Evolutionary conservation across 1,140 invertebrate genomes (phyloP), one percentile per base, ranked within the genome.

Genomic region (Zaprionus inermis): DNA sequence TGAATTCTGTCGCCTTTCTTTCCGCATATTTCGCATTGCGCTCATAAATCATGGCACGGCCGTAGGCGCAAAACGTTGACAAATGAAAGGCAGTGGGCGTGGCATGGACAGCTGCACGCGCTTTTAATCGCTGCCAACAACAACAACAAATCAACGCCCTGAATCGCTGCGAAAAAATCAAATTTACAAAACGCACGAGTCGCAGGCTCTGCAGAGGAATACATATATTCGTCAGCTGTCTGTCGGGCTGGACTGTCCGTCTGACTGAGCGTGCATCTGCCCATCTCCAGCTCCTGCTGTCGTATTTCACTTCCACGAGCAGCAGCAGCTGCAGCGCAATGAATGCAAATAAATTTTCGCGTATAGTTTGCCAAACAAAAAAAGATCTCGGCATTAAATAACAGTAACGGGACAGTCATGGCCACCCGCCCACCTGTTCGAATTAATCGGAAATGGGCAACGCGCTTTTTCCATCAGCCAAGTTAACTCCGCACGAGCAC

Each of bases 41-140:
- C 76, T 76, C 76, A 79, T 79, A 79, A 79, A 79, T 79, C 76
- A 79, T 64, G 54, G 73, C 46, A 54, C 38, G 38, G 59, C 72
- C 76, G 44, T 66, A 78, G 55, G 24, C 41, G n/a, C 76, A 68
- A 76, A 76, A 58, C 73, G 76, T 76, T 79, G 76, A 76, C 76
- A 75, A 75, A 78, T 78, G 72, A 20, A 22, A 41, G 24, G 32
- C 36, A 24, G 71, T 60, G 55, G 76, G 67, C 63, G 67, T 76
- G 57, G 36, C 64, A 70, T 54, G 61, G n/a, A 36, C 16, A 61
- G 52, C 7, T 61, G 32, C 16, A 24, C 54, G 54, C 46, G 22
- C 63, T 65, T 65, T 72, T 72, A 76, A 78, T 71, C 66, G 72
- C 61, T 68, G 20, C 30, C 65, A 16, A 9, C 38, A 16, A 18